A percentile compares a stretch with the other conserved stretches of the same genome.
Evolutionary conservation across 2,888 invertebrate species (phyloP).

Genomic region (Cephus sareptanus): DNA sequence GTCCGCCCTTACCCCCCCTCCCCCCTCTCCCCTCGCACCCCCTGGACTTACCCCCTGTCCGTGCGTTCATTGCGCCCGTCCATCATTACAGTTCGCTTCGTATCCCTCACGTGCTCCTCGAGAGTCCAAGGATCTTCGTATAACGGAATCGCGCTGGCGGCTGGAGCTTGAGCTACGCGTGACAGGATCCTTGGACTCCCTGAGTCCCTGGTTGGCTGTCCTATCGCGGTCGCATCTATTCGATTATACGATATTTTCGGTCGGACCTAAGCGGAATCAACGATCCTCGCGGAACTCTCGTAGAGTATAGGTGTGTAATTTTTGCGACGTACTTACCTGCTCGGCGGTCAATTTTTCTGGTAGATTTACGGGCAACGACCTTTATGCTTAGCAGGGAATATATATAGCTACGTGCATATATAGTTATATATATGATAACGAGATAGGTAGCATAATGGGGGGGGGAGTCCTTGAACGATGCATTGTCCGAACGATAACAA

Average conservation of each 20-base stretch:
- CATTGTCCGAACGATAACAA: background rate
- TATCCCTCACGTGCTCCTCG: background rate
- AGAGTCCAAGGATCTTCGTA: slow-evolving; percentile 23
- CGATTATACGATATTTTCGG: background rate
- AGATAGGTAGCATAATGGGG: too few species aligned
- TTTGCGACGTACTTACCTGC: background rate
- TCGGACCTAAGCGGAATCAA: background rate
- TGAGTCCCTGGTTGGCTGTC: background rate
- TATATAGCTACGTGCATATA: background rate
- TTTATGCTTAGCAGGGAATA: background rate
- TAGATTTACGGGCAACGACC: background rate
- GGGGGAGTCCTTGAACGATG: too few species aligned
- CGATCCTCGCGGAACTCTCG: background rate
- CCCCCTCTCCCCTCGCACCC: background rate
- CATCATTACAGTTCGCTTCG: background rate
- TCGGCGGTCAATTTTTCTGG: background rate
- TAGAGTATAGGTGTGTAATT: background rate
- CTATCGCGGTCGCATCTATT: background rate
- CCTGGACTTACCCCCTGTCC: background rate
- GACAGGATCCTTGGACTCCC: slow-evolving; percentile 25
- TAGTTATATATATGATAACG: too few species aligned
- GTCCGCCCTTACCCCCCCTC: background rate
- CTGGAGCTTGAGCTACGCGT: slow-evolving; percentile 22
- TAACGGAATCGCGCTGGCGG: slow-evolving; percentile 15
- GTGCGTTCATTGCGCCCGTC: background rate